Conservation (phyloP, 2,797 vertebrate genomes). For the Gastrophryne carolinensis region DNA sequence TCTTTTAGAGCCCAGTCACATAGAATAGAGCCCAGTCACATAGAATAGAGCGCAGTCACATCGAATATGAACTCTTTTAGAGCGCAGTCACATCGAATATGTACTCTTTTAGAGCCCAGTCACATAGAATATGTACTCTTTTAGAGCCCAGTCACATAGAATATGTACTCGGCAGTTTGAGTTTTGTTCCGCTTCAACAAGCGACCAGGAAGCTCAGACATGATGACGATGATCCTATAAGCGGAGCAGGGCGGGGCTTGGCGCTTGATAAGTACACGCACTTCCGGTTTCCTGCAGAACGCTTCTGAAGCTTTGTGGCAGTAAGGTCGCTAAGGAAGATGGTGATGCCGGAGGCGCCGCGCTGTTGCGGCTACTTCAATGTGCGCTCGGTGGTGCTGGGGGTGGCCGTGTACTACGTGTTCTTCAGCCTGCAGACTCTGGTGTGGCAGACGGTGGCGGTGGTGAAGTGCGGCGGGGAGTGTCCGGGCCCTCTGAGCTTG, state of each 20-base stretch:
- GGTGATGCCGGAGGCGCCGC: constrained; percentile 40
- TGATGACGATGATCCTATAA: too few relatives aligned
- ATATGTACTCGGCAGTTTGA: too few relatives aligned
- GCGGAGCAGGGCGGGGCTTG: background rate
- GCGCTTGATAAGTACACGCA: background rate
- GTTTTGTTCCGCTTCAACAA: too few relatives aligned
- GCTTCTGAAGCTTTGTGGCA: rapidly evolving
- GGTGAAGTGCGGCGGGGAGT: constrained; percentile 40
- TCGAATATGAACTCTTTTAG: too few relatives aligned
- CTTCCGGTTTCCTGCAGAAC: constrained; percentile 7
- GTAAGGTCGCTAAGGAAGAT: background rate
- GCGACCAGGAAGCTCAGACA: too few relatives aligned
- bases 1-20: too few relatives aligned
- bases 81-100: too few relatives aligned
- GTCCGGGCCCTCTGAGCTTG: constrained; percentile 19
- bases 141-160: too few relatives aligned
- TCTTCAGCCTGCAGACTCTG: constrained; percentile 41
- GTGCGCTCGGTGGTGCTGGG: constrained; percentile 46
- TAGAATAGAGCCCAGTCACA: too few relatives aligned
- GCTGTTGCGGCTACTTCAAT: constrained; percentile 44
- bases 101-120: too few relatives aligned
- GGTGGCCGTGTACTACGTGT: constrained; percentile 43
- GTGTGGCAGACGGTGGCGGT: constrained; percentile 45
- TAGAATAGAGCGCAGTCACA: too few relatives aligned
- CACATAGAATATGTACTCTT: too few relatives aligned